Evolutionary conservation across 2,888 invertebrate species (phyloP).

Genomic region (Neria commutata): DNA sequence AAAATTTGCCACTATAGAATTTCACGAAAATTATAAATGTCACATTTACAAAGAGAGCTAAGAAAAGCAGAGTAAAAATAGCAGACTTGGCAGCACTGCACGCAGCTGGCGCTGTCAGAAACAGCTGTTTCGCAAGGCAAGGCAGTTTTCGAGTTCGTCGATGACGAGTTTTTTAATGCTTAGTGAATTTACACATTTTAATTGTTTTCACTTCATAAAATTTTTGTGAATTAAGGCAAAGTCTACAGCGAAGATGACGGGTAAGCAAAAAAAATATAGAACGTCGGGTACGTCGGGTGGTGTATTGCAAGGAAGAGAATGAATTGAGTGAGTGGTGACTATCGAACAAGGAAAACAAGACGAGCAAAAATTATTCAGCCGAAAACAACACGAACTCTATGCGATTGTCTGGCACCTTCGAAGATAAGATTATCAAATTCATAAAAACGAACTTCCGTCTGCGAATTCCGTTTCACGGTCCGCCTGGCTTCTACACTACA

Average conservation of each 20-base stretch:
- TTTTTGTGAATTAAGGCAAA: too few species aligned
- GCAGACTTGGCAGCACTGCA: neutral
- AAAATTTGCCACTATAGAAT: too few species aligned
- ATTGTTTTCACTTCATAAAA: too few species aligned
- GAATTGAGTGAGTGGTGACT: neutral
- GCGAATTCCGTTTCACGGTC: constrained; percentile 1
- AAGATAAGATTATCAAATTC: constrained; percentile 8
- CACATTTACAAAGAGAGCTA: neutral
- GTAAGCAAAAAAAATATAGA: constrained; percentile 37
- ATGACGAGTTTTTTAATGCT: too few species aligned
- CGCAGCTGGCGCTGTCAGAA: too few species aligned
- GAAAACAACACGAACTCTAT: too few species aligned
- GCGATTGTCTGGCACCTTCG: neutral
- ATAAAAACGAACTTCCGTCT: constrained; percentile 17
- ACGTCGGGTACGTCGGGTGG: constrained; percentile 16
- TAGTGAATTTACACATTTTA: too few species aligned
- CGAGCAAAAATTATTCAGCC: too few species aligned
- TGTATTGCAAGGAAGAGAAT: constrained; percentile 15
- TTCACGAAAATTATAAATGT: too few species aligned
- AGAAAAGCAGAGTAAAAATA: too few species aligned
- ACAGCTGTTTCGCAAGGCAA: neutral
- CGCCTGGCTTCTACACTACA: too few species aligned
- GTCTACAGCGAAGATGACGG: constrained; percentile 37
- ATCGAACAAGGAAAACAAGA: constrained; percentile 6
- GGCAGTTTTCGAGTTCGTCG: too few species aligned